phyloP scores from a whole-genome alignment of 2,888 invertebrate genomes.

The Portevinia maculata region DNA sequence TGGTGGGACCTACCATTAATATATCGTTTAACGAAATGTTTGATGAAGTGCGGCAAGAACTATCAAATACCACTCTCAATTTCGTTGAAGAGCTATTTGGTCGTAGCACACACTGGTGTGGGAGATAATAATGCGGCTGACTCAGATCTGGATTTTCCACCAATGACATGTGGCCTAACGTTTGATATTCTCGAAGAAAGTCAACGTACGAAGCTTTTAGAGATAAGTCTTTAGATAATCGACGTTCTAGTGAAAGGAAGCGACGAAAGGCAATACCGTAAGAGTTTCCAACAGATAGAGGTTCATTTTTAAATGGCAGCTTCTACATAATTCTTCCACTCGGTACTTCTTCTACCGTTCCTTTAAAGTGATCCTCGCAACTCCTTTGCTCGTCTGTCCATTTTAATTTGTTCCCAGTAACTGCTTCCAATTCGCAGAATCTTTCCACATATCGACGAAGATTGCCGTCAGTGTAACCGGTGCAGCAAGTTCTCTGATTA shows the following conservation, averaged over 20 bases:
- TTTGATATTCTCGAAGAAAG: background rate
- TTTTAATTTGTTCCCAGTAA: conserved; percentile 19
- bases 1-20: conserved; percentile 61
- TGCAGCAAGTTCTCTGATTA: background rate
- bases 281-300: conserved; percentile 13
- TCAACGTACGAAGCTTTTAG: background rate
- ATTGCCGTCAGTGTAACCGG: background rate
- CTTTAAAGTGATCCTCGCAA: conserved; percentile 25
- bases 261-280: background rate
- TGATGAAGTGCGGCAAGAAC: conserved; percentile 31
- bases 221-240: background rate
- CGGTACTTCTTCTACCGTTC: background rate
- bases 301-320: background rate
- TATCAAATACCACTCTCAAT: too few relatives aligned
- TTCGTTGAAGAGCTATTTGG: background rate
- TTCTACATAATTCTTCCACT: conserved; percentile 12
- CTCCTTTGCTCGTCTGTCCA: conserved; percentile 33
- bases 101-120: background rate
- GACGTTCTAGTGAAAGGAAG: background rate
- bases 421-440: conserved; percentile 11
- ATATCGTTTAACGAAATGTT: conserved; percentile 63
- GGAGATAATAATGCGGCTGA: background rate
- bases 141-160: background rate
- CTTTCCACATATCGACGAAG: conserved; percentile 30
- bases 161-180: background rate